phyloP scores from a whole-genome alignment of 2,113 vertebrate species.

The Octodon degus region DNA sequence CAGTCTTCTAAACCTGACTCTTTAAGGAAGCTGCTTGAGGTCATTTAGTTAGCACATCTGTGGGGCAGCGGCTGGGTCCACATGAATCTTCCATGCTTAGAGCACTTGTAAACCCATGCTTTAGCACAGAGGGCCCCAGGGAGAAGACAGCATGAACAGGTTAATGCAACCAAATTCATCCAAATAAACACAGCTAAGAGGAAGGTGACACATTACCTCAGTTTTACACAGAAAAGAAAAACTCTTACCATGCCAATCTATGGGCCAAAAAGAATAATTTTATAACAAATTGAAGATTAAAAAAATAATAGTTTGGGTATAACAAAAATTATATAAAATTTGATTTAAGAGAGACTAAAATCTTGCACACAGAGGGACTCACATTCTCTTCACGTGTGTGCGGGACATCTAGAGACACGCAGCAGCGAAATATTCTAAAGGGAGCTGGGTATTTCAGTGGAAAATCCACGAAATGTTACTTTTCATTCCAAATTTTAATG shows the following conservation, averaged over 20 bases:
- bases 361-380: background rate
- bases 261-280: background rate
- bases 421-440: background rate
- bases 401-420: background rate
- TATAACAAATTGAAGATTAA: background rate
- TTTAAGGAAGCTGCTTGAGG: background rate
- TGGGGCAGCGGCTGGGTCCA: accelerated
- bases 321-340: background rate
- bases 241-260: background rate
- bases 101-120: background rate
- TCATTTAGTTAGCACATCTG: background rate
- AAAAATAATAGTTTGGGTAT: background rate
- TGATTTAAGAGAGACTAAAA: background rate
- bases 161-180: background rate
- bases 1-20: background rate
- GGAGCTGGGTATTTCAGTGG: background rate
- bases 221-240: background rate
- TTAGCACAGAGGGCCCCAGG: background rate
- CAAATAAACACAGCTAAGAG: background rate
- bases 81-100: background rate
- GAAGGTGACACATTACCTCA: background rate
- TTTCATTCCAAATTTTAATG: background rate
- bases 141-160: background rate
- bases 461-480: background rate
- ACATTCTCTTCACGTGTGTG: background rate